These are phyloP conservation scores for Halcyon chelicuti DNA, from an alignment of 2,797 vertebrate genomes.

Conservation along the genomic window DNA sequence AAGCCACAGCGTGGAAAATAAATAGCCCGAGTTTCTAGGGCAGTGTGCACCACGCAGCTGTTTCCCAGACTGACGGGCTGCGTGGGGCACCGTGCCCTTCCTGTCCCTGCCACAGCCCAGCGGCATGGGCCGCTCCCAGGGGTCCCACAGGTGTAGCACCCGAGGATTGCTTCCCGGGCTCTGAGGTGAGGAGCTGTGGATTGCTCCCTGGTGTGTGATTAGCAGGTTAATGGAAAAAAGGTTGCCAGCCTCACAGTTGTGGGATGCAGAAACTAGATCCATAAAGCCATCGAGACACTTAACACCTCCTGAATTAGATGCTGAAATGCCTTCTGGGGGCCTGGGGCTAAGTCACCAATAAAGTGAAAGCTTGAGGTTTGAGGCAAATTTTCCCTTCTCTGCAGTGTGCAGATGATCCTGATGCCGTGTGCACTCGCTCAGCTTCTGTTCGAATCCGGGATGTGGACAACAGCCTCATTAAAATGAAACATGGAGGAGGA, in stretches of 20 bases:
- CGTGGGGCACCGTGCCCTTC: not conserved
- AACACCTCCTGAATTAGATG: not conserved
- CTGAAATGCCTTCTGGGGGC: not conserved
- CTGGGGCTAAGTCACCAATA: not conserved
- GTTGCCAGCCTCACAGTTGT: not conserved
- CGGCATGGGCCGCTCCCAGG: fast-evolving
- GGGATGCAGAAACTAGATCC: not conserved
- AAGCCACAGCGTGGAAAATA: not conserved
- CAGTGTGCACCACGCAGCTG: fast-evolving
- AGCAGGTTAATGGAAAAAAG: not conserved
- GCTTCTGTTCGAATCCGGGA: constrained; percentile 84
- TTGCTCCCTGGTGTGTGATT: not conserved
- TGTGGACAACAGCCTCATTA: constrained; percentile 87
- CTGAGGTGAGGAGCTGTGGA: not conserved
- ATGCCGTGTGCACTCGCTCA: constrained; percentile 92
- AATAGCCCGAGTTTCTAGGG: not conserved
- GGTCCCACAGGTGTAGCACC: fast-evolving
- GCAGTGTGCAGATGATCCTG: constrained; percentile 93
- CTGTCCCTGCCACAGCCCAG: fast-evolving
- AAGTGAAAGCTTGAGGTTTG: not conserved
- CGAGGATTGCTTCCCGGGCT: not conserved
- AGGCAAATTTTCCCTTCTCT: not conserved
- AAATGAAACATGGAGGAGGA: constrained; percentile 92
- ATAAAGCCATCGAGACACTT: not conserved
- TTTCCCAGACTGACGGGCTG: not conserved